Percentiles rank a stretch among this genome's conserved stretches.
phyloP scores from a whole-genome alignment of 2,797 vertebrate genomes.

The Melanotaenia nigrans region DNA sequence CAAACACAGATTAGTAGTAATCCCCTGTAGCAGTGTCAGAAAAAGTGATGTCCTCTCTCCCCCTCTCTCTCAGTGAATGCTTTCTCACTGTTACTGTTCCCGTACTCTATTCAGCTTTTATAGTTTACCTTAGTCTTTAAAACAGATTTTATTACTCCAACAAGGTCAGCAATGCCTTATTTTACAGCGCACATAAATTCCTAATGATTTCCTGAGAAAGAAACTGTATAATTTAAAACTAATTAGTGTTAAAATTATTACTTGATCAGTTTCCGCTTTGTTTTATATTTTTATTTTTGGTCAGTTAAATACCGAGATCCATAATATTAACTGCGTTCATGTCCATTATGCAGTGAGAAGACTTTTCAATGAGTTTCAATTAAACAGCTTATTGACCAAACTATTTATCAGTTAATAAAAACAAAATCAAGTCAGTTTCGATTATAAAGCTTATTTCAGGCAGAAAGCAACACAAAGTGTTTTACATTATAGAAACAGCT shows the following conservation, averaged over 20 bases:
- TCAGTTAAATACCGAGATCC: background rate
- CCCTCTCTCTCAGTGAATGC: conserved; percentile 25
- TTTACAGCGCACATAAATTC: background rate
- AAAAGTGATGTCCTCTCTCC: conserved; percentile 45
- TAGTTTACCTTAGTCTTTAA: background rate
- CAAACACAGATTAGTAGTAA: conserved; percentile 81
- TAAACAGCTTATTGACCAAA: background rate
- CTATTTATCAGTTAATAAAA: background rate
- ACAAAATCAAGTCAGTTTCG: no score
- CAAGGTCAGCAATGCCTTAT: background rate
- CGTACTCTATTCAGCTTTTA: conserved; percentile 1
- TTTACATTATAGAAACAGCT: no score
- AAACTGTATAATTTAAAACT: background rate
- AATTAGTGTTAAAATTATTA: background rate
- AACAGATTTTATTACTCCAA: background rate
- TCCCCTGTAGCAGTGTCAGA: conserved; percentile 66
- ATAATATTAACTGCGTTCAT: background rate
- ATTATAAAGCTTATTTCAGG: no score
- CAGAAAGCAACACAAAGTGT: no score
- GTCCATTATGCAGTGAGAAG: background rate
- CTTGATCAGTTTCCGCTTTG: background rate
- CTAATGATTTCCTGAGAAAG: background rate
- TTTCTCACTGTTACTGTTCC: conserved; percentile 21
- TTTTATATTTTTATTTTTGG: background rate
- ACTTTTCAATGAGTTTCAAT: background rate